phyloP scores from a whole-genome alignment of 2,888 invertebrate genomes.

The Sarcophaga variegata region DNA sequence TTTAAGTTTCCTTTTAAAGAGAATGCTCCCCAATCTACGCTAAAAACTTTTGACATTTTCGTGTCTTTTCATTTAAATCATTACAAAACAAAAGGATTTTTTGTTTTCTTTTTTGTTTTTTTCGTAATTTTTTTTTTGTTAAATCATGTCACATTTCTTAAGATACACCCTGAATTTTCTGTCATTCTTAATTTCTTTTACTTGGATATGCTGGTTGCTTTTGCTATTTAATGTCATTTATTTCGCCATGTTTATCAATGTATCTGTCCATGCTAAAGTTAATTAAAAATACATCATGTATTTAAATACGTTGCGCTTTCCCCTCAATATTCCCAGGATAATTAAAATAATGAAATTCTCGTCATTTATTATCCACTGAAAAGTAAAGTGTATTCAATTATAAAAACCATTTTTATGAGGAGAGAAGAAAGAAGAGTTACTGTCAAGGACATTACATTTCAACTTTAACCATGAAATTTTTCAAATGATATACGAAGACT shows the following conservation, averaged over 20 bases:
- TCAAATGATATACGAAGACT: too few relatives aligned
- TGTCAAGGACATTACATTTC: background rate
- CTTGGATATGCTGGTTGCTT: background rate
- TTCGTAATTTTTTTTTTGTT: background rate
- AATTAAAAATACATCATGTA: slow-evolving; percentile 49
- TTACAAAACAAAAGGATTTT: too few relatives aligned
- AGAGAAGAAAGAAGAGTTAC: background rate
- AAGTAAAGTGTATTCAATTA: background rate
- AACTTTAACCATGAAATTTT: too few relatives aligned
- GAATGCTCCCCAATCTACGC: too few relatives aligned
- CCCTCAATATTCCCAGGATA: background rate
- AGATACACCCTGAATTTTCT: background rate
- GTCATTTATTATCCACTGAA: background rate
- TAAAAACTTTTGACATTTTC: too few relatives aligned
- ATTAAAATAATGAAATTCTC: background rate
- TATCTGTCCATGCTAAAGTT: slow-evolving; percentile 22
- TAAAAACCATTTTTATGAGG: background rate
- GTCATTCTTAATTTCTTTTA: background rate
- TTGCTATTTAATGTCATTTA: background rate
- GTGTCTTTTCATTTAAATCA: too few relatives aligned
- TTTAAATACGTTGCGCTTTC: background rate
- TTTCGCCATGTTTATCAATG: background rate
- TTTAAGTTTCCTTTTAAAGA: too few relatives aligned
- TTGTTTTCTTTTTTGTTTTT: too few relatives aligned
- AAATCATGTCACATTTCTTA: background rate